Evolutionary conservation across 2,113 vertebrate species (phyloP), one percentile per base, ranked within the genome.

Genomic region (Amazona vittata): DNA sequence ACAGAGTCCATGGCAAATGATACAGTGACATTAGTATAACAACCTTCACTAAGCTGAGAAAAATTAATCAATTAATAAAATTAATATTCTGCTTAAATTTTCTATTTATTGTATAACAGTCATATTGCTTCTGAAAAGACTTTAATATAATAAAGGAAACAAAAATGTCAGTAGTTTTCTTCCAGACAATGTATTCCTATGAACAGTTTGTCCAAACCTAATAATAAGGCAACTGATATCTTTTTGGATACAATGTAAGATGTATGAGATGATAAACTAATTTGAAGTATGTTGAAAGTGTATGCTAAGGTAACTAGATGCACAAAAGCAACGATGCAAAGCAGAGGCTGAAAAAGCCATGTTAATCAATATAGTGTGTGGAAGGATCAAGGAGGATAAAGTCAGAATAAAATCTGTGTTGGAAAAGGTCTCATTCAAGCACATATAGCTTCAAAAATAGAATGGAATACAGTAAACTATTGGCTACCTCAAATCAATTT

Each of bases 371-470:
- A 67, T 1, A 47, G 79, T 81, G 19, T 90, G 71, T 46, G 26
- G 50, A 93, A 88, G 75, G 76, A 94, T 96, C 82, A 93, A 90
- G 87, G 6, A 92, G 85, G 83, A 95, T 93, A 83, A 95, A 92
- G 43, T 76, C 50, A 68, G 59, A 95, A 59, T 14, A 95, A 94
- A 83, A 78, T 22, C 64, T 63, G 15, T 80, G 16, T 55, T 83
- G 64, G 47, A 65, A 77, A 88, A 75, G 33, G 52, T 90, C 55
- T 80, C 84, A 74, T 35, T 92, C 68, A 96, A 95, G 92, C 80
- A 88, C 19, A 44, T 74, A 60, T 12, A 81, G 24, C 18, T 77
- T 33, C 37, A 88, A 93, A 96, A 93, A 52, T 47, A 86, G 71
- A 92, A 94, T 9, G 15, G 19, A 43, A 33, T 67, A 33, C 20